Conservation (phyloP, 92 coral and sea anemone species). For the Blastomussa wellsi region DNA sequence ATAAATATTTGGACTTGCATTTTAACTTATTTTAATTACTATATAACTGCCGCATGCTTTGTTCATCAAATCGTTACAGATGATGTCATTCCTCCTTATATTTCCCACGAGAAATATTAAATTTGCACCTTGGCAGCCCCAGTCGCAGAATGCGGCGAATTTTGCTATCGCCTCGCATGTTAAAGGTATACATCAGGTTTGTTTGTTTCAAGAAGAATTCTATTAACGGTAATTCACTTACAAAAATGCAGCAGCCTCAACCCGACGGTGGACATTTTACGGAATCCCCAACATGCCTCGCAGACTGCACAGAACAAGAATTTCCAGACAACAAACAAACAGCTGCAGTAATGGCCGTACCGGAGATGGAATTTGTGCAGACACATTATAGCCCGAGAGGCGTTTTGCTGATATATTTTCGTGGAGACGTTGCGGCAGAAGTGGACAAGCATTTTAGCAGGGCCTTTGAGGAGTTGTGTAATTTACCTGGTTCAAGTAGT, state of each 20-base stretch:
- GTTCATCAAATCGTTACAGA: not conserved
- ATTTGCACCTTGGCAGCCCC: not conserved
- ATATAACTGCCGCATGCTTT: not conserved
- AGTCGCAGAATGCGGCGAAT: too few species aligned
- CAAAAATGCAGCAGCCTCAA: slow-evolving; percentile 25
- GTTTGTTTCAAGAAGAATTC: not conserved
- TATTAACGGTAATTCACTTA: not conserved
- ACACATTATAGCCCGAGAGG: slow-evolving; percentile 42
- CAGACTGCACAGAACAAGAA: not conserved
- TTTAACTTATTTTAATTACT: too few species aligned
- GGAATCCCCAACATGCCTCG: slow-evolving; percentile 1
- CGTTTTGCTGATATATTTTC: slow-evolving; percentile 42
- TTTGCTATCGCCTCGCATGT: not conserved
- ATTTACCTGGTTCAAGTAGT: slow-evolving; percentile 9
- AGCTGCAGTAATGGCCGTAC: slow-evolving; percentile 3
- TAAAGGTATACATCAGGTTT: not conserved
- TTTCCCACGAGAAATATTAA: slow-evolving; percentile 3
- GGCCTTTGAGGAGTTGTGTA: slow-evolving; percentile 25
- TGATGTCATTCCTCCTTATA: not conserved
- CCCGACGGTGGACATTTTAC: not conserved
- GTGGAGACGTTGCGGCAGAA: slow-evolving; percentile 46
- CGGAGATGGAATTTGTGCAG: slow-evolving; percentile 51
- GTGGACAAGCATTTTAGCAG: slow-evolving; percentile 53
- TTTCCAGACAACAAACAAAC: slow-evolving; percentile 4
- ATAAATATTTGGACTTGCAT: not conserved